Conservation (phyloP, 2,797 vertebrate species). For the Crax fasciolata region DNA sequence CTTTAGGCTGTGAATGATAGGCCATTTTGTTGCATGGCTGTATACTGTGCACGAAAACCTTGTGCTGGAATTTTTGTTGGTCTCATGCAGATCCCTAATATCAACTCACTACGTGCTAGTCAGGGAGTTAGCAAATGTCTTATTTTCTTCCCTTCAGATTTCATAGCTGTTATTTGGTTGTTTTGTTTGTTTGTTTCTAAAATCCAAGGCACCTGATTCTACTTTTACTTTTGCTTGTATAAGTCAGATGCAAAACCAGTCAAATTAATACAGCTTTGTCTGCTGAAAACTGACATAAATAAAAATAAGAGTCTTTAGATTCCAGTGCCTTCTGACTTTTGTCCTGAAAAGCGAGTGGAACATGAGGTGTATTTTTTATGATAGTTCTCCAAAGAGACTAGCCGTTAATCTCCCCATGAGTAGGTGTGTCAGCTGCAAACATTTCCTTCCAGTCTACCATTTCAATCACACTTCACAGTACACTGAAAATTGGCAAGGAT, state of each 20-base stretch:
- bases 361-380: constrained; percentile 70
- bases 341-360: constrained; percentile 67
- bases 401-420: constrained; percentile 74
- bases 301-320: constrained; percentile 47
- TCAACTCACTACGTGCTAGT: background rate
- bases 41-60: background rate
- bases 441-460: constrained; percentile 81
- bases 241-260: background rate
- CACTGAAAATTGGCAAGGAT: constrained; percentile 81
- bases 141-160: background rate
- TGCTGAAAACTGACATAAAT: constrained; percentile 23
- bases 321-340: constrained; percentile 61
- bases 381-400: constrained; percentile 75
- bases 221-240: constrained; percentile 15
- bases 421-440: constrained; percentile 79
- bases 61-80: constrained; percentile 5
- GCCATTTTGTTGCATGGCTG: fast-evolving
- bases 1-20: background rate
- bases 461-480: constrained; percentile 82
- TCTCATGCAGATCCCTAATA: background rate
- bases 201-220: background rate
- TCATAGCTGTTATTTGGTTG: background rate
- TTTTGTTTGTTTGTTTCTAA: background rate
- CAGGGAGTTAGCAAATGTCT: background rate
- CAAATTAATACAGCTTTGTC: background rate